phyloP scores from a whole-genome alignment of 2,888 invertebrate species.

The Polydrusus cervinus region DNA sequence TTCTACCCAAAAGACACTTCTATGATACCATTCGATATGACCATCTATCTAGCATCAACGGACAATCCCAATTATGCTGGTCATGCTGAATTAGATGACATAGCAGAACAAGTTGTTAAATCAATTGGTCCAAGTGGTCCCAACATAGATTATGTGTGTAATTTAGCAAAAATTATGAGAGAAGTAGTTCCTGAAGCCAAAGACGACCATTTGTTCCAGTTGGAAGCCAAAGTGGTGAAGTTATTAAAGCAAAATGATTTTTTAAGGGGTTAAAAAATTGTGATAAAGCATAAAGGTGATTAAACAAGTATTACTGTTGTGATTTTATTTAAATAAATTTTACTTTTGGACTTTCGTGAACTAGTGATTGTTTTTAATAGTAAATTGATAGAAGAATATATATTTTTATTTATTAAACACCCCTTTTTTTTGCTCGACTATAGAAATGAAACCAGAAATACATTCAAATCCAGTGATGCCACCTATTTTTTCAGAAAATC shows the following conservation, averaged over 20 bases:
- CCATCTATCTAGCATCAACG: slow-evolving; percentile 87
- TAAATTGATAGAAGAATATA: background rate
- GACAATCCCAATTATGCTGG: slow-evolving; percentile 84
- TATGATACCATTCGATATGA: slow-evolving; percentile 78
- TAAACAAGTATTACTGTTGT: slow-evolving; percentile 11
- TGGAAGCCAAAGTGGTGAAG: slow-evolving; percentile 55
- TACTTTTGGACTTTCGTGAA: background rate
- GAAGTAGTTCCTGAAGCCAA: slow-evolving; percentile 80
- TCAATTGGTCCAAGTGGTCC: slow-evolving; percentile 89
- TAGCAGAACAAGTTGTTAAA: slow-evolving; percentile 85
- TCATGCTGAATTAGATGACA: slow-evolving; percentile 82
- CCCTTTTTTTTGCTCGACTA: no score
- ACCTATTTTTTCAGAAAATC: no score
- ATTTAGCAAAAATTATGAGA: slow-evolving; percentile 86
- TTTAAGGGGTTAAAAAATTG: slow-evolving; percentile 22
- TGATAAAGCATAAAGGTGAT: slow-evolving; percentile 30
- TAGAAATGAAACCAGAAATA: no score
- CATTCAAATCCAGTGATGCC: no score
- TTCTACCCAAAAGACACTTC: slow-evolving; percentile 79
- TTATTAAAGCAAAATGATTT: slow-evolving; percentile 34
- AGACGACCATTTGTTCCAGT: slow-evolving; percentile 82
- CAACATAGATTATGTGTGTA: slow-evolving; percentile 93
- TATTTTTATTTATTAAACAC: no score
- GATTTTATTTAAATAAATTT: slow-evolving; percentile 2
- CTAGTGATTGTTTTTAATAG: background rate